Percentiles rank a stretch among this genome's conserved stretches.
These are phyloP conservation scores for Alaudala cheleensis DNA, from an alignment of 2,113 vertebrate species.

Conservation along the genomic window DNA sequence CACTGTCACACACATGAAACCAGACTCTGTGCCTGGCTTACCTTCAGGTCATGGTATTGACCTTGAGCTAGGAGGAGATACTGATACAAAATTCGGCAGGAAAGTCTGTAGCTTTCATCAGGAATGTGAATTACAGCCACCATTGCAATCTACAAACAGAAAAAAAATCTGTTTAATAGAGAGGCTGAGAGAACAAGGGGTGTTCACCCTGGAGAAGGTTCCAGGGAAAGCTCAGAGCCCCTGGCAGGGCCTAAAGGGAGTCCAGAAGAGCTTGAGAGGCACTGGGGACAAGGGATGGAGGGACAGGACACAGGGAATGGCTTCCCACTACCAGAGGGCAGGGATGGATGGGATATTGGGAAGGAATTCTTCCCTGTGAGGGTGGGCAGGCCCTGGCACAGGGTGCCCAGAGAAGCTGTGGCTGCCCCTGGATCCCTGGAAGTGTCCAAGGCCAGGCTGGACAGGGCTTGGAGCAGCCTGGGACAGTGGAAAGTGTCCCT, in stretches of 20 bases:
- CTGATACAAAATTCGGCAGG: constrained; percentile 89
- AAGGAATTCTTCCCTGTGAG: fast-evolving
- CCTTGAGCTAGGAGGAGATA: constrained; percentile 90
- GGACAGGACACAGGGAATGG: background rate
- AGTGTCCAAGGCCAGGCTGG: background rate
- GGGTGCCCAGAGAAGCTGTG: background rate
- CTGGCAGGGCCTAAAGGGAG: fast-evolving
- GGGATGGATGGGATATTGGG: fast-evolving
- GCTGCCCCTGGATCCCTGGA: background rate
- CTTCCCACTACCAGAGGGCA: background rate
- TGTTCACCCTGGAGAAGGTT: fast-evolving
- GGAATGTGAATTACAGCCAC: constrained; percentile 90
- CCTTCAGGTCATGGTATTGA: constrained; percentile 92
- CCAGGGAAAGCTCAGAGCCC: fast-evolving
- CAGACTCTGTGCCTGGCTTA: constrained; percentile 21
- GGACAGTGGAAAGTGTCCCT: background rate
- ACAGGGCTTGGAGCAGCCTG: fast-evolving
- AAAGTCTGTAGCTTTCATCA: constrained; percentile 86
- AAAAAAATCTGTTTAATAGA: background rate
- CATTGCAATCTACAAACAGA: constrained; percentile 81
- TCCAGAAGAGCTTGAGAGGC: background rate
- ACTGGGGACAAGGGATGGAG: background rate
- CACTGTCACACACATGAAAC: background rate
- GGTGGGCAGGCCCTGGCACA: background rate
- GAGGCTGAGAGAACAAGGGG: background rate